Conservation (phyloP, 2,113 vertebrate genomes). For the Ochotona princeps region DNA sequence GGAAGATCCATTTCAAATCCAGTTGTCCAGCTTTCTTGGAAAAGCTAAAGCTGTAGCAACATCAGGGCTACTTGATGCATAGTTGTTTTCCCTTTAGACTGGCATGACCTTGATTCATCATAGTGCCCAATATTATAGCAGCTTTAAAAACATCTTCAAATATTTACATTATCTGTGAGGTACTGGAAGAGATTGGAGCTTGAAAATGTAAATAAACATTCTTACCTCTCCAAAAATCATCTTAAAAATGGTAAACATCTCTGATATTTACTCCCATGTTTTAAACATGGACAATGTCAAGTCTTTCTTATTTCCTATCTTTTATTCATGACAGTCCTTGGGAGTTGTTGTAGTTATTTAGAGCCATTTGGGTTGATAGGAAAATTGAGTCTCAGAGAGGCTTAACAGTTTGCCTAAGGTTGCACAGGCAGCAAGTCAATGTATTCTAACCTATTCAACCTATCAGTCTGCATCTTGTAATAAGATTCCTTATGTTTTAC, state of each 20-base stretch:
- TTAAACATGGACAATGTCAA: neutral
- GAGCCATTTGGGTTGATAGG: neutral
- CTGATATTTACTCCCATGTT: neutral
- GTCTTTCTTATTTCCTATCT: neutral
- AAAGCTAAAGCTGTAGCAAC: neutral
- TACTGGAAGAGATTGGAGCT: neutral
- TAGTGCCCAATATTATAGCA: neutral
- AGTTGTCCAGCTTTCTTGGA: neutral
- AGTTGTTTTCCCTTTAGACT: neutral
- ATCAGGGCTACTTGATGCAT: neutral
- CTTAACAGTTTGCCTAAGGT: neutral
- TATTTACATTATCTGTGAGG: neutral
- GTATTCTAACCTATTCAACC: neutral
- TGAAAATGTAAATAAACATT: neutral
- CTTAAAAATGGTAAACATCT: neutral
- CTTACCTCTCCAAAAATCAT: neutral
- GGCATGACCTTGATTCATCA: neutral
- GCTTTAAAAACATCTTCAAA: neutral
- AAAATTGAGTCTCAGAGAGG: neutral
- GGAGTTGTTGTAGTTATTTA: neutral
- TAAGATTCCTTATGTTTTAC: neutral
- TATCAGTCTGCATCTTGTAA: neutral
- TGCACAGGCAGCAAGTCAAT: neutral
- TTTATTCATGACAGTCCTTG: neutral
- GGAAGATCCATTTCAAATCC: neutral